Conservation (phyloP, 1,140 invertebrate genomes). For the Metopolophium dirhodum region DNA sequence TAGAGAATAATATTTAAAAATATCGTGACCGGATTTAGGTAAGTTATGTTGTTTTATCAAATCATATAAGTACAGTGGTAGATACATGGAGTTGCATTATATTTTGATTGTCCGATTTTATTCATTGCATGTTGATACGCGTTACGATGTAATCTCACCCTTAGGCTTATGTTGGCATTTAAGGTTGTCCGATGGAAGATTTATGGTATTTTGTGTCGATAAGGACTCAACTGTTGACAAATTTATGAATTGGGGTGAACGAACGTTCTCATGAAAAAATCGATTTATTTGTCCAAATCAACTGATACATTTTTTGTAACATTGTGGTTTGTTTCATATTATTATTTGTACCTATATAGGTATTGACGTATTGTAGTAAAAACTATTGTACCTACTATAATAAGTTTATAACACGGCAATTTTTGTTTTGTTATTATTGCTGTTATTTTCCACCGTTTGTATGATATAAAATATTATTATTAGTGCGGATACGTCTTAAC, state of each 20-base stretch:
- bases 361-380: too few relatives aligned
- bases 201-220: not conserved
- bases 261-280: not conserved
- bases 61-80: too few relatives aligned
- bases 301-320: too few relatives aligned
- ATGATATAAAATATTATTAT: too few relatives aligned
- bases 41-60: not conserved
- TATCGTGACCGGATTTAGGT: not conserved
- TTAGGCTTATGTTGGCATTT: not conserved
- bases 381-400: not conserved
- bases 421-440: not conserved
- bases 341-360: not conserved
- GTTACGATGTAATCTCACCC: not conserved
- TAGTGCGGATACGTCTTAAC: not conserved
- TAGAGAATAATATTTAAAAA: not conserved
- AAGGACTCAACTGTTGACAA: not conserved
- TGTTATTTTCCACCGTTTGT: too few relatives aligned
- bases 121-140: not conserved
- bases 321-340: not conserved
- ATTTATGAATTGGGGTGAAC: not conserved
- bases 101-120: not conserved
- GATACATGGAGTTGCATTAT: too few relatives aligned
- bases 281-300: not conserved
- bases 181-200: not conserved
- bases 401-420: too few relatives aligned